Evolutionary conservation across 2,797 vertebrate species (phyloP).

Genomic region (Gouania willdenowi): DNA sequence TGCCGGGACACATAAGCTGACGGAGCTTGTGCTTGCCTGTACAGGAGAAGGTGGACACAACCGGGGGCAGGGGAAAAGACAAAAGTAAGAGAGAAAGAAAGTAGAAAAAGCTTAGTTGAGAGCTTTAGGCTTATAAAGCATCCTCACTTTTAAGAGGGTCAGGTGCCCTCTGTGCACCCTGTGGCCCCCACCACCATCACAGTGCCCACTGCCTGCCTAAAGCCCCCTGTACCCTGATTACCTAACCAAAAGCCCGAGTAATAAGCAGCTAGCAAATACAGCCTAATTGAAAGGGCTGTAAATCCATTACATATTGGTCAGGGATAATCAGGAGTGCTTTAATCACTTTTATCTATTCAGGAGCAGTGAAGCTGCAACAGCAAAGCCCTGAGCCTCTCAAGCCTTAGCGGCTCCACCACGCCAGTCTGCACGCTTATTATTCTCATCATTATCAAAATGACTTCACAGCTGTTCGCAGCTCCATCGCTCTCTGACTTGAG

Average conservation of each 20-base stretch:
- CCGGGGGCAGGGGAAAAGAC: constrained; percentile 6
- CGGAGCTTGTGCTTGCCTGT: constrained; percentile 46
- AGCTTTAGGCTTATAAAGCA: constrained; percentile 69
- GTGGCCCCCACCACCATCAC: background rate
- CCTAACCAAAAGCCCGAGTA: constrained; percentile 91
- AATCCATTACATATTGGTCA: constrained; percentile 99
- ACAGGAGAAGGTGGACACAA: constrained; percentile 39
- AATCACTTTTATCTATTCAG: constrained; percentile 99
- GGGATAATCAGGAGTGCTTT: constrained; percentile 99
- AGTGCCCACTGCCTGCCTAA: constrained; percentile 74
- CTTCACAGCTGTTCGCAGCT: constrained; percentile 93
- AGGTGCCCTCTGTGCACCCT: constrained; percentile 72
- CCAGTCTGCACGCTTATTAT: constrained; percentile 87
- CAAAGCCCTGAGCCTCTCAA: constrained; percentile 92
- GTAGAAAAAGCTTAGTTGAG: constrained; percentile 57
- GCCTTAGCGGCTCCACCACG: constrained; percentile 64
- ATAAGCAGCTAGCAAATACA: constrained; percentile 98
- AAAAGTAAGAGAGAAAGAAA: constrained; percentile 19
- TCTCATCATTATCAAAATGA: constrained; percentile 99
- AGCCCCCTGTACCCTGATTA: constrained; percentile 80
- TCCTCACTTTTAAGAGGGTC: constrained; percentile 78
- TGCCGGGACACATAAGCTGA: constrained; percentile 56
- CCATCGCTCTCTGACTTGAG: constrained; percentile 90
- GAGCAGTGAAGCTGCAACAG: constrained; percentile 97
- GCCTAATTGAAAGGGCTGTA: constrained; percentile 99